Conservation (phyloP, 2,113 vertebrate genomes). For the Bubo blakistoni region DNA sequence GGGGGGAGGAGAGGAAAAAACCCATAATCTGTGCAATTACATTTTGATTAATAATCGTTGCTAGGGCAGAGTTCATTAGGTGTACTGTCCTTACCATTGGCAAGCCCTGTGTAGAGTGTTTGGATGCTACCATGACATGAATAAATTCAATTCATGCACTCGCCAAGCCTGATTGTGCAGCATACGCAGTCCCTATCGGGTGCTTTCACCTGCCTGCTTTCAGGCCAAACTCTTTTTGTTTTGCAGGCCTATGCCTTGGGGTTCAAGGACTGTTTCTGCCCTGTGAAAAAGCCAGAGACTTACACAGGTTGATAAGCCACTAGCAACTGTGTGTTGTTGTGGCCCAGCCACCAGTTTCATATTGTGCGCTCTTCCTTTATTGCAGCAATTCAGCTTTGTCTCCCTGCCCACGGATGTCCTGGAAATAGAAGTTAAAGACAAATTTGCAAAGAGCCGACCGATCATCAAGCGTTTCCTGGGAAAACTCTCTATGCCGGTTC, state of each 20-base stretch:
- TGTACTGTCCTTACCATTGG: neutral
- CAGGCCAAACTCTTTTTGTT: neutral
- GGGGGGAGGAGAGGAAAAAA: too few relatives aligned
- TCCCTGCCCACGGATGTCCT: conserved; percentile 96
- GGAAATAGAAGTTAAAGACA: conserved; percentile 99
- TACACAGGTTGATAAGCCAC: neutral
- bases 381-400: conserved; percentile 92
- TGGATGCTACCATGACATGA: neutral
- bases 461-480: conserved; percentile 98
- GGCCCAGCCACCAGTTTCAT: neutral
- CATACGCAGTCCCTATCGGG: neutral
- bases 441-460: conserved; percentile 96
- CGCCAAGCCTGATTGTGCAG: neutral
- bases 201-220: neutral
- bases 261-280: neutral
- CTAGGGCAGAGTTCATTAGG: neutral
- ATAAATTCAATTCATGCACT: neutral
- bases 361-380: conserved; percentile 31
- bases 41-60: neutral
- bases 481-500: conserved; percentile 93
- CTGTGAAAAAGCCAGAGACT: neutral
- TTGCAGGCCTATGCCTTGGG: neutral
- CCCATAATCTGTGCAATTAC: neutral
- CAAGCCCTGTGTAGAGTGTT: neutral
- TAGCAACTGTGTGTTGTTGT: neutral